A percentile compares a stretch with the other conserved stretches of the same genome.
Conservation (phyloP, 1,140 invertebrate species). For the Plodia interpunctella region DNA sequence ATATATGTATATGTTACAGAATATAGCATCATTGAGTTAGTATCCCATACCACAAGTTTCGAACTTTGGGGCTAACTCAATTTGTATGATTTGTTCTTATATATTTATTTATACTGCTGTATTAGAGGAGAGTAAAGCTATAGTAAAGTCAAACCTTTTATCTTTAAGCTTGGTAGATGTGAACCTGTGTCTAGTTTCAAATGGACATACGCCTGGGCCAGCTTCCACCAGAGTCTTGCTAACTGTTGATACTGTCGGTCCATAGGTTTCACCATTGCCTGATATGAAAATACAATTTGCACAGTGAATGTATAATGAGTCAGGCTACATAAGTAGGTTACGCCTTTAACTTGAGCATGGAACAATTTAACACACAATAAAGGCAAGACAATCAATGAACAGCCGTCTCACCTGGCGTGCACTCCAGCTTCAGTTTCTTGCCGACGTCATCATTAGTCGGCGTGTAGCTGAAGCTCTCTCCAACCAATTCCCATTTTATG, state of each 20-base stretch:
- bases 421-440: constrained; percentile 81
- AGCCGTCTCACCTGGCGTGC: constrained; percentile 75
- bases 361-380: no score
- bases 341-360: no score
- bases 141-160: constrained; percentile 34
- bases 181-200: constrained; percentile 86
- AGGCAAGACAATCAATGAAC: no score
- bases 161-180: constrained; percentile 79
- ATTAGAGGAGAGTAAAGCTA: not conserved
- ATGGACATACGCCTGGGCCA: constrained; percentile 87
- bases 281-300: constrained; percentile 37
- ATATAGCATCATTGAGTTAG: no score
- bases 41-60: no score
- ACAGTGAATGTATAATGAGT: no score
- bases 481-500: constrained; percentile 66
- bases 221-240: constrained; percentile 79
- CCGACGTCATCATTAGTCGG: constrained; percentile 80
- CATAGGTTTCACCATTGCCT: constrained; percentile 73
- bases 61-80: no score
- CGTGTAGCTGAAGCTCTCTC: constrained; percentile 78
- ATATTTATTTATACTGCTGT: no score
- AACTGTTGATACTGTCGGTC: constrained; percentile 78
- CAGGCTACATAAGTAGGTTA: no score
- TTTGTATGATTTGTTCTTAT: not conserved
- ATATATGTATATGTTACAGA: no score